Evolutionary conservation across 2,888 invertebrate genomes (phyloP), one percentile per base, ranked within the genome.

Genomic region (Uropetala carovei): DNA sequence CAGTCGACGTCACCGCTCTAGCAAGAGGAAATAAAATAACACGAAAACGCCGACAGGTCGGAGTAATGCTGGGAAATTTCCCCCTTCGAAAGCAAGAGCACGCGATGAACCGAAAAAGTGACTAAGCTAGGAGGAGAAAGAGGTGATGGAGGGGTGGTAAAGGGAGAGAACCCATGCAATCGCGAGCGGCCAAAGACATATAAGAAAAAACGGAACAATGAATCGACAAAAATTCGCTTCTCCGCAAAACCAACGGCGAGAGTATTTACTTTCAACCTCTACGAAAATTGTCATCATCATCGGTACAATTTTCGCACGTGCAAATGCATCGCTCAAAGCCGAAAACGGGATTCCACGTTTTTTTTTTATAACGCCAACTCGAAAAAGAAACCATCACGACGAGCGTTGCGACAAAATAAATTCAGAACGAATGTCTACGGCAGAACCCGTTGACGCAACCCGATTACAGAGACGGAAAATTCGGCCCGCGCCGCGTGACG

Each of bases 31-130:
- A 75, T 27, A 75, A 75, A 68, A 68, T n/a, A 68, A 64, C 43
- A 43, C 16, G 64, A 7, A 64, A 16, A 22, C 16, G 22, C 11
- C 27, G 75, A 27, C 75, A 75, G 75, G 22, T 11, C 75, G 75
- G 75, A 75, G 22, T 75, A 75, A 75, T 75, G 75, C 75, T 27
- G 22, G 75, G 22, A 75, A 75, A 75, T 75, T 75, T 68, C 27
- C 27, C 75, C 11, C 75, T 27, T 75, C 75, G 75, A 75, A 75
- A 75, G 22, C 75, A 27, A 75, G 27, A 75, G 75, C 75, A 75
- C 75, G 75, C 75, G 75, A 75, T 75, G 75, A 75, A 75, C 75
- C 27, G n/a, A 27, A 27, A 75, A 75, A 75, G 27, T 27, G 75
- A 75, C 27, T 43, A 43, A 43, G 75, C 75, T 22, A 75, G 13